Conservation (phyloP, 2,113 vertebrate genomes). For the Grallaria varia region DNA sequence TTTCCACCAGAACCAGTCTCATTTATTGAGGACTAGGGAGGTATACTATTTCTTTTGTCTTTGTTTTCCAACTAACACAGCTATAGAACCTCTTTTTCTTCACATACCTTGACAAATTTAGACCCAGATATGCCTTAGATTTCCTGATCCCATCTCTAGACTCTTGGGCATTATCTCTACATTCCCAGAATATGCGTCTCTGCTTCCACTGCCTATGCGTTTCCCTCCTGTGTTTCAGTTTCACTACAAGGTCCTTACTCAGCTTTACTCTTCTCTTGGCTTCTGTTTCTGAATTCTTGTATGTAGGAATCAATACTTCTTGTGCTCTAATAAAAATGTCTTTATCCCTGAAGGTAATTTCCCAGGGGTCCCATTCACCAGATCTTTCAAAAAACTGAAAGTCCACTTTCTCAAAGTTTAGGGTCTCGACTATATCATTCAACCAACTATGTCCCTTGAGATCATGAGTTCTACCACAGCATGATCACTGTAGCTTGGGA, state of each 20-base stretch:
- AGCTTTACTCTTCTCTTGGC: neutral
- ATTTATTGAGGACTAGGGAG: fast-evolving
- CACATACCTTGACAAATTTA: neutral
- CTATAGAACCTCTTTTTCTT: neutral
- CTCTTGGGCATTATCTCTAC: neutral
- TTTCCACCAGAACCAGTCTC: neutral
- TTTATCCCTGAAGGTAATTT: neutral
- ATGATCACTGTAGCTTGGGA: neutral
- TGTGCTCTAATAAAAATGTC: neutral
- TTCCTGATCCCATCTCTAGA: neutral
- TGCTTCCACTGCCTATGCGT: neutral
- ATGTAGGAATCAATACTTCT: neutral
- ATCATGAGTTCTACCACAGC: neutral
- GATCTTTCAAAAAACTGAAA: neutral
- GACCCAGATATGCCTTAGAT: neutral
- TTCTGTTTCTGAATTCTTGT: neutral
- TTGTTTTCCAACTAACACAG: neutral
- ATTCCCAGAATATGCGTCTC: neutral
- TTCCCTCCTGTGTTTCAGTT: neutral
- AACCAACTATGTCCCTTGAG: neutral
- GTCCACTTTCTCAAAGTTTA: neutral
- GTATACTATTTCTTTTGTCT: neutral
- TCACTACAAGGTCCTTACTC: neutral
- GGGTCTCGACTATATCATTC: neutral
- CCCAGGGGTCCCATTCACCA: neutral